These are phyloP conservation scores for Poeciliopsis gracilis DNA, from an alignment of 2,797 vertebrate genomes.

Conservation along the genomic window DNA sequence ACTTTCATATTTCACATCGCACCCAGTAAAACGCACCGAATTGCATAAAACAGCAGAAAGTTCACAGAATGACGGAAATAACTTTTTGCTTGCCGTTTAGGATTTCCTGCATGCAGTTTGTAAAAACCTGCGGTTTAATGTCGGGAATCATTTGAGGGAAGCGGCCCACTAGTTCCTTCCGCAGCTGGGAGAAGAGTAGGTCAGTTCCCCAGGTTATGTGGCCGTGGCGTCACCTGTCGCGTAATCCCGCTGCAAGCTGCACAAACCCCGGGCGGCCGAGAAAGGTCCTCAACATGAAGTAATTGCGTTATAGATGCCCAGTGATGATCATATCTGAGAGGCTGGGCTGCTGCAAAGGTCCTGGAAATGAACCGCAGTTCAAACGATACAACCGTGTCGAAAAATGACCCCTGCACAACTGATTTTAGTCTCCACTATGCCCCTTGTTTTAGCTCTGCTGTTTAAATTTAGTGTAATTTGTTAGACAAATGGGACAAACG, in stretches of 20 bases:
- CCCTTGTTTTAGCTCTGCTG: slow-evolving; percentile 30
- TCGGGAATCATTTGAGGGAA: neutral
- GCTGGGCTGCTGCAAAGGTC: slow-evolving; percentile 8
- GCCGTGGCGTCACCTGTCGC: slow-evolving; percentile 55
- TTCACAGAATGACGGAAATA: neutral
- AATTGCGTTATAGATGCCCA: slow-evolving; percentile 47
- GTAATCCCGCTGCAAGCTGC: slow-evolving; percentile 51
- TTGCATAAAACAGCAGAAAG: neutral
- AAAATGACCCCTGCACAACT: slow-evolving; percentile 18
- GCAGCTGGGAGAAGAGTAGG: slow-evolving; percentile 49
- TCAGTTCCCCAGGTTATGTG: slow-evolving; percentile 56
- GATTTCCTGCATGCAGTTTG: neutral
- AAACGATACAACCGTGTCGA: slow-evolving; percentile 12
- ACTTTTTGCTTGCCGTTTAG: neutral
- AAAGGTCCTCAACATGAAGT: slow-evolving; percentile 32
- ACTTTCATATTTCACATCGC: neutral
- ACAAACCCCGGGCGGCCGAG: slow-evolving; percentile 31
- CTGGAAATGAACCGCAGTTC: slow-evolving; percentile 16
- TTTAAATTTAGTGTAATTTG: slow-evolving; percentile 51
- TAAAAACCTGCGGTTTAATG: slow-evolving; percentile 12
- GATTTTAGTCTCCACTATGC: slow-evolving; percentile 3
- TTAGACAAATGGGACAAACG: slow-evolving; percentile 52
- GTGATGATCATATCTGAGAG: slow-evolving; percentile 44
- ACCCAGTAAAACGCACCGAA: neutral
- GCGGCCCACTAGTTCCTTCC: slow-evolving; percentile 31